Conservation (phyloP, 2,888 invertebrate species). For the Euzetes globulus region DNA sequence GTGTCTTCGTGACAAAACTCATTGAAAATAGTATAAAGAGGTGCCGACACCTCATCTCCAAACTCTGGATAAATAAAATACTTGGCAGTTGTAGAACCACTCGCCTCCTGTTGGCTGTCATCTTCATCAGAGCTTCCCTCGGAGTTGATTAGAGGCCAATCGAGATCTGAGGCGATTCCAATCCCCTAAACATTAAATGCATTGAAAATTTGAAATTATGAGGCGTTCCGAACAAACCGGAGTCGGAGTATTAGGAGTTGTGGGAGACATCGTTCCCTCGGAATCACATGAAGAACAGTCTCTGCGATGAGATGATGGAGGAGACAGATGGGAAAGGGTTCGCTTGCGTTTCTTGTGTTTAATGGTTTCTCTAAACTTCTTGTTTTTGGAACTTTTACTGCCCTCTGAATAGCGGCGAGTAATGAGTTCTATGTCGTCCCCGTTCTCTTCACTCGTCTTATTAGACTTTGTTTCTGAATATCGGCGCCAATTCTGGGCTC, state of each 20-base stretch:
- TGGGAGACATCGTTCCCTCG: constrained; percentile 33
- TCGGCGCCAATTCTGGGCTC: neutral
- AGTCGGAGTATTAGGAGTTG: constrained; percentile 24
- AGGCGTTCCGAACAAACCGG: constrained; percentile 31
- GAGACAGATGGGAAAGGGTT: constrained; percentile 8
- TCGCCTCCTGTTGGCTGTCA: constrained; percentile 34
- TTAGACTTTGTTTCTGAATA: neutral
- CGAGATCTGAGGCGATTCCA: constrained; percentile 17
- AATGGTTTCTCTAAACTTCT: neutral
- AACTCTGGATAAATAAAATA: constrained; percentile 26
- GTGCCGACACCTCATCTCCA: neutral
- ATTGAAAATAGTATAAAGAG: constrained; percentile 1
- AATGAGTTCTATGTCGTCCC: neutral
- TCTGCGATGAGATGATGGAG: neutral
- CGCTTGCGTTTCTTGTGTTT: neutral
- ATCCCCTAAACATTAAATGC: neutral
- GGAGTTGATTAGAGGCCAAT: constrained; percentile 38
- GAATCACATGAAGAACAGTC: constrained; percentile 29
- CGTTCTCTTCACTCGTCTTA: neutral
- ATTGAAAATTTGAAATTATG: too few relatives aligned
- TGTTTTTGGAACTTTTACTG: neutral
- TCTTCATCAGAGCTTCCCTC: constrained; percentile 44
- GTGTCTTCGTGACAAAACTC: constrained; percentile 19
- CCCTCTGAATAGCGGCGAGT: constrained; percentile 17
- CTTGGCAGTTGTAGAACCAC: constrained; percentile 3